phyloP scores from a whole-genome alignment of 35 echinoderm and acorn worm genomes.

The Apostichopus japonicus region DNA sequence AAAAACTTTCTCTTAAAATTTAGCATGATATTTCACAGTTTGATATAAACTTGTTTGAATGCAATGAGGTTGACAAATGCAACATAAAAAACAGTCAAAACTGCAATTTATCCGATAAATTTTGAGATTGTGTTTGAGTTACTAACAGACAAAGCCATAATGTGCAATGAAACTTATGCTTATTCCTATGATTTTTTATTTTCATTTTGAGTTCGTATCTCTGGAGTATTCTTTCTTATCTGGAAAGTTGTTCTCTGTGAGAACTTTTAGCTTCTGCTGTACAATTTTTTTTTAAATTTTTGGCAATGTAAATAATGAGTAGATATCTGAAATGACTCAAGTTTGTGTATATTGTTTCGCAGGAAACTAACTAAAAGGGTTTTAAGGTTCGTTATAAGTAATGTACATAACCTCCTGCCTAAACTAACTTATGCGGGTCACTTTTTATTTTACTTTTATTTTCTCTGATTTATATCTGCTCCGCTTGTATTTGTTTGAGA shows the following conservation, averaged over 20 bases:
- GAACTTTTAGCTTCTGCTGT: background rate
- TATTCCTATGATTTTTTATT: background rate
- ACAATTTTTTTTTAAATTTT: background rate
- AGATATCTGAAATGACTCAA: background rate
- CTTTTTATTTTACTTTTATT: background rate
- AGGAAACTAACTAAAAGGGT: background rate
- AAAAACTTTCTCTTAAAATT: no score
- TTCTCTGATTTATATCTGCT: background rate
- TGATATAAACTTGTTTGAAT: no score
- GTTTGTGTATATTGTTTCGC: background rate
- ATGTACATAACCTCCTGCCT: conserved; percentile 41
- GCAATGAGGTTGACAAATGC: no score
- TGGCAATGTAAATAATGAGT: conserved; percentile 32
- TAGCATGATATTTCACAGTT: no score
- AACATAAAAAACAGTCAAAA: no score
- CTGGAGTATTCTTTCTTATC: background rate
- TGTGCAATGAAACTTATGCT: background rate
- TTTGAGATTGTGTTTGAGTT: background rate
- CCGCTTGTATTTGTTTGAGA: background rate
- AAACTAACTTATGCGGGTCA: conserved; percentile 34
- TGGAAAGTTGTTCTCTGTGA: background rate
- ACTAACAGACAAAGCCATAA: background rate
- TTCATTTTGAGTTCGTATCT: background rate
- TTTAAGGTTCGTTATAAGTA: background rate
- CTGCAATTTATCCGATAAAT: conserved; percentile 3